Evolutionary conservation across 2,888 invertebrate species (phyloP).

Genomic region (Drosophila picticornis): DNA sequence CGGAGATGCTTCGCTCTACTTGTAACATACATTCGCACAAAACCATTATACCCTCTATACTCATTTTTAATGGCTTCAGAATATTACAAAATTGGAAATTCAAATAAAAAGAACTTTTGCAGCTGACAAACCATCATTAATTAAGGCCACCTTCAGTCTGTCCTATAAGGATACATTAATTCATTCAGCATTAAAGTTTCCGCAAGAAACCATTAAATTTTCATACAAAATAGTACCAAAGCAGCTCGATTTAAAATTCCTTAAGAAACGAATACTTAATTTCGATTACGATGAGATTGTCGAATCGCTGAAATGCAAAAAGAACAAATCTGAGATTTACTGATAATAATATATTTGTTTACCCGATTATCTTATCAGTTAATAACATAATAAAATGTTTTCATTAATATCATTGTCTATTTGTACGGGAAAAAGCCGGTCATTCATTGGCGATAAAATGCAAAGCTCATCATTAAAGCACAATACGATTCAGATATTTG

Average conservation of each 20-base stretch:
- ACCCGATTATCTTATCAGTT: neutral
- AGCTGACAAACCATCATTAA: too few species aligned
- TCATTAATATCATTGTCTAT: neutral
- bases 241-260: neutral
- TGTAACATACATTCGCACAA: neutral
- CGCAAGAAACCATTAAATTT: neutral
- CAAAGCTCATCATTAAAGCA: constrained; percentile 1
- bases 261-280: neutral
- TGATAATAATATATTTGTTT: neutral
- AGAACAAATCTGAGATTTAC: neutral
- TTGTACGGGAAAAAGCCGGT: neutral
- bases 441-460: constrained; percentile 12
- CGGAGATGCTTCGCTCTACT: neutral
- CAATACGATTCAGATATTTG: neutral
- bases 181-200: neutral
- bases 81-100: too few species aligned
- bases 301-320: neutral
- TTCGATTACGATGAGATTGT: neutral
- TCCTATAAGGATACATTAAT: neutral
- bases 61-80: too few species aligned
- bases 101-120: too few species aligned
- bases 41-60: too few species aligned
- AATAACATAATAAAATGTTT: neutral
- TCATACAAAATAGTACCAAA: neutral
- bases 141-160: neutral